Conservation (phyloP, 2,797 vertebrate species). For the Simalia tracyae region DNA sequence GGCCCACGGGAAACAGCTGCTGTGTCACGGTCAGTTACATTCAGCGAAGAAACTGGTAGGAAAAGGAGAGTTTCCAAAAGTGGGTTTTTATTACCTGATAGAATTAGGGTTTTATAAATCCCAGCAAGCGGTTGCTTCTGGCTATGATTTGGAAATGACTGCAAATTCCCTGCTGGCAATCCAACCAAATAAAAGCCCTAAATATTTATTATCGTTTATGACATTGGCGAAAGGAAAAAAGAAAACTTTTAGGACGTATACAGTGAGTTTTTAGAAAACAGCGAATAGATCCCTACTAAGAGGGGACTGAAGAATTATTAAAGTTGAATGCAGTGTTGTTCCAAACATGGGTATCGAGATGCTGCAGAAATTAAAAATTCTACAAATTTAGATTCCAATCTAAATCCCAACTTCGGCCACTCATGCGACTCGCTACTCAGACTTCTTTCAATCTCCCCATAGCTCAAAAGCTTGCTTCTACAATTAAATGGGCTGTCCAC, state of each 20-base stretch:
- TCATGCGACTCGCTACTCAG: neutral
- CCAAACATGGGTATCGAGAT: neutral
- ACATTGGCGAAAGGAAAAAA: too few species aligned
- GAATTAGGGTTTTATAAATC: neutral
- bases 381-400: neutral
- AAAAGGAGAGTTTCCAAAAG: fast-evolving
- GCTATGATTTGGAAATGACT: neutral
- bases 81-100: conserved; percentile 15
- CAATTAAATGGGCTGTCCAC: too few species aligned
- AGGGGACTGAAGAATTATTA: too few species aligned
- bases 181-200: neutral
- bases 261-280: neutral
- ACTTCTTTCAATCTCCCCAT: neutral
- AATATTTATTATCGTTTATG: too few species aligned
- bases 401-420: neutral
- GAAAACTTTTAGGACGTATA: neutral
- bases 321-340: neutral
- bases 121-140: neutral
- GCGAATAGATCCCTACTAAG: neutral
- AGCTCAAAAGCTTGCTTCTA: too few species aligned
- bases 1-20: fast-evolving
- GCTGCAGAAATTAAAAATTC: neutral
- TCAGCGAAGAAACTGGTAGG: neutral
- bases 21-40: neutral
- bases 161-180: neutral